Percentiles rank a stretch among this genome's conserved stretches.
These are phyloP conservation scores for Paedocypris micromegethes DNA, from an alignment of 2,797 vertebrate genomes.

Conservation along the genomic window DNA sequence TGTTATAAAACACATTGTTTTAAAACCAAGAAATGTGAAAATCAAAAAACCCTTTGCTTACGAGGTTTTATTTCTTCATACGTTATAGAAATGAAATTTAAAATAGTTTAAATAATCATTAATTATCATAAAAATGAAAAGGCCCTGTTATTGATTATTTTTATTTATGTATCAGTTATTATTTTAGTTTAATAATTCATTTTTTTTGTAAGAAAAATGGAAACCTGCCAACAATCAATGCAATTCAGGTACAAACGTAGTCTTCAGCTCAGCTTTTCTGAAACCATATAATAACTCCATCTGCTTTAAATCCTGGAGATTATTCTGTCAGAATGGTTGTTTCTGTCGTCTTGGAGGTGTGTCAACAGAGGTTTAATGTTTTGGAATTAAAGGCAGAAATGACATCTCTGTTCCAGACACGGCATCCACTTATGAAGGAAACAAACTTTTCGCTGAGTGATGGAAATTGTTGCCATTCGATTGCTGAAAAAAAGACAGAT, in stretches of 20 bases:
- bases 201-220: neutral
- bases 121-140: too few relatives aligned
- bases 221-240: neutral
- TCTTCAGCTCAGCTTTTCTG: conserved; percentile 17
- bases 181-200: too few relatives aligned
- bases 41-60: too few relatives aligned
- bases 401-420: neutral
- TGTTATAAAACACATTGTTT: too few relatives aligned
- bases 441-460: neutral
- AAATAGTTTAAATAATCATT: too few relatives aligned
- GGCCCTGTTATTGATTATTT: too few relatives aligned
- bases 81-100: too few relatives aligned
- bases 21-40: too few relatives aligned
- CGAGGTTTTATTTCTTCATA: too few relatives aligned
- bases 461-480: neutral
- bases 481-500: too few relatives aligned
- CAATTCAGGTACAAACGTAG: neutral
- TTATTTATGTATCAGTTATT: too few relatives aligned
- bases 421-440: conserved; percentile 1
- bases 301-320: neutral
- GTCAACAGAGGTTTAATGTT: neutral
- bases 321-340: neutral
- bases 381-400: neutral
- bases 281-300: conserved; percentile 10
- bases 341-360: conserved; percentile 19